Percentiles rank a stretch among this genome's conserved stretches.
Evolutionary conservation across 2,888 invertebrate species (phyloP).

Genomic region (Xanthia togata): DNA sequence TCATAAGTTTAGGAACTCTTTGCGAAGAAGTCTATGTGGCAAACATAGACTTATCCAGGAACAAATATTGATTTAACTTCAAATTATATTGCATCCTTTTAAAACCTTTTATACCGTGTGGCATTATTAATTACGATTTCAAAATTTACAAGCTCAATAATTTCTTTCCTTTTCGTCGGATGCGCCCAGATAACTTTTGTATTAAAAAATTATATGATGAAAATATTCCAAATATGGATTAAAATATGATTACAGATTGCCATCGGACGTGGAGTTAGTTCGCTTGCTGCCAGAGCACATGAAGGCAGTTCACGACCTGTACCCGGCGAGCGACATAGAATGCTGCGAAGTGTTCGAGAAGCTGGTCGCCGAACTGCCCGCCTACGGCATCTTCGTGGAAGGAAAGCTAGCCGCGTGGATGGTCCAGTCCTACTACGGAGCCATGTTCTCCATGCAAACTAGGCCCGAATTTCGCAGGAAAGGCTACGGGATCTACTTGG

Average conservation of each 20-base stretch:
- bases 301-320: conserved; percentile 95
- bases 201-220: too few species aligned
- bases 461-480: conserved; percentile 93
- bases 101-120: not conserved
- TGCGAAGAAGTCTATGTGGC: not conserved
- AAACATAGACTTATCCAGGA: not conserved
- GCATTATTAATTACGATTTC: not conserved
- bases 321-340: conserved; percentile 97
- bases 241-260: conserved; percentile 80
- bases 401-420: conserved; percentile 96
- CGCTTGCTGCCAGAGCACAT: conserved; percentile 94
- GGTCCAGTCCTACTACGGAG: conserved; percentile 97
- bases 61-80: not conserved
- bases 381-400: conserved; percentile 94
- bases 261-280: conserved; percentile 94
- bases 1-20: not conserved
- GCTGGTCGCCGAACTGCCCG: conserved; percentile 94
- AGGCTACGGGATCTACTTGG: conserved; percentile 94
- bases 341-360: conserved; percentile 95
- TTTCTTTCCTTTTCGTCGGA: not conserved
- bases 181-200: not conserved
- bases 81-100: too few species aligned
- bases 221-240: not conserved
- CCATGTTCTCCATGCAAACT: conserved; percentile 98
- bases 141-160: not conserved